Percentiles rank a stretch among this genome's conserved stretches.
These are phyloP conservation scores for Drosophila gunungcola DNA, from an alignment of 1,140 invertebrate species.

Conservation along the genomic window DNA sequence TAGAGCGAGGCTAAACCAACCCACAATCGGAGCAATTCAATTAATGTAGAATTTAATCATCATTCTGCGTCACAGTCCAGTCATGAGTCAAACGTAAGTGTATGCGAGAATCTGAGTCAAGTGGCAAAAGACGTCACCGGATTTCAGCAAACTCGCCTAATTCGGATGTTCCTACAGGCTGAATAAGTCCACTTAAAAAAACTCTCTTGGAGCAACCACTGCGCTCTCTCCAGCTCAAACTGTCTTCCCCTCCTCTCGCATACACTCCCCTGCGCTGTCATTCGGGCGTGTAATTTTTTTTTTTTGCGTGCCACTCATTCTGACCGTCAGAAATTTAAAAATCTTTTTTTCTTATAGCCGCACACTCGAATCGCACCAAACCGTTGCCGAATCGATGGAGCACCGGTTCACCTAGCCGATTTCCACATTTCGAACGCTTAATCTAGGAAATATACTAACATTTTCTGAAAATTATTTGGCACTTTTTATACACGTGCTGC, in stretches of 20 bases:
- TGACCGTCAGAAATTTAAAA: constrained; percentile 52
- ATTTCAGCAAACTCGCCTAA: constrained; percentile 36
- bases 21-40: constrained; percentile 11
- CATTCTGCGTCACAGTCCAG: constrained; percentile 46
- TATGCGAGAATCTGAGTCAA: constrained; percentile 28
- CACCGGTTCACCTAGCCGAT: constrained; percentile 4
- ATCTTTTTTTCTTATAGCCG: constrained; percentile 40
- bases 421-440: constrained; percentile 47
- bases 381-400: constrained; percentile 4
- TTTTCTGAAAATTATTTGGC: constrained; percentile 84
- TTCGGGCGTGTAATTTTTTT: constrained; percentile 63
- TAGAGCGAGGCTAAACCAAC: constrained; percentile 6
- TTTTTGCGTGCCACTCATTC: constrained; percentile 55
- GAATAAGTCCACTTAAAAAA: constrained; percentile 42
- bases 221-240: constrained; percentile 27
- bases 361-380: constrained; percentile 37
- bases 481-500: constrained; percentile 85
- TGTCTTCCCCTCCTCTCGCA: background rate
- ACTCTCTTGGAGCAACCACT: constrained; percentile 55
- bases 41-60: constrained; percentile 16
- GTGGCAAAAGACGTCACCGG: constrained; percentile 27
- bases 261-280: constrained; percentile 56
- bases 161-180: constrained; percentile 11
- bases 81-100: constrained; percentile 49
- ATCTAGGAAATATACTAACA: constrained; percentile 77